Evolutionary conservation across 2,113 vertebrate species (phyloP), one percentile per base, ranked within the genome.

Genomic region (Triplophysa rosa): DNA sequence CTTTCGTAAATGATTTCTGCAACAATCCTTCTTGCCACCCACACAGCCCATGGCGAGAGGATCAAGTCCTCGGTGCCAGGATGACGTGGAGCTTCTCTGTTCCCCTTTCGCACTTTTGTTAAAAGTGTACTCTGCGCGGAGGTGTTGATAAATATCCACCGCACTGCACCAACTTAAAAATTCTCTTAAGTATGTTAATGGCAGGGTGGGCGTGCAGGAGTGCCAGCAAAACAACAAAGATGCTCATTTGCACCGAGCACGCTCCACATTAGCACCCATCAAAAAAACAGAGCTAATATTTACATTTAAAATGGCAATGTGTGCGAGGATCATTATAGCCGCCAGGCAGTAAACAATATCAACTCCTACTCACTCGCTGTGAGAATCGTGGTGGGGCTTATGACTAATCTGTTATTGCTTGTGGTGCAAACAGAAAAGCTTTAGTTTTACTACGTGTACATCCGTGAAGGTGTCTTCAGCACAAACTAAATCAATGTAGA

Each of bases 141-240:
- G 29, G 65, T 45, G 78, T 47, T 54, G 75, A 77, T 59, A 19
- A 37, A 75, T 52, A 76, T 68, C 19, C 59, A 83, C 78, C 71
- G 84, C 82, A 86, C 4, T 87, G 84, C 87, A 87, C 73, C 80
- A 87, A 84, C 84, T 86, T 84, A 87, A 83, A 62, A 74, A 84
- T 88, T 88, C 80, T 86, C 82, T 90, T 83, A 85, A 77, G 52
- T 80, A 85, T 90, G 87, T 77, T 87, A 84, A 89, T 88, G 5
- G 84, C 1, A 29, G 80, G 63, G 80, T 77, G 85, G 83, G 85
- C 71, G 84, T 79, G 67, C 76, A 29, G n/a, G 58, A 77, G 83
- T 56, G 37, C 73, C 33, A 59, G 29, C 10, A 10, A 24, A 70
- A 24, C 40, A 83, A 84, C 64, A 64, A 56, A 75, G 63, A 77